These are phyloP conservation scores for Caenorhabditis zanzibari DNA, from an alignment of 2,888 invertebrate genomes.

Conservation along the genomic window DNA sequence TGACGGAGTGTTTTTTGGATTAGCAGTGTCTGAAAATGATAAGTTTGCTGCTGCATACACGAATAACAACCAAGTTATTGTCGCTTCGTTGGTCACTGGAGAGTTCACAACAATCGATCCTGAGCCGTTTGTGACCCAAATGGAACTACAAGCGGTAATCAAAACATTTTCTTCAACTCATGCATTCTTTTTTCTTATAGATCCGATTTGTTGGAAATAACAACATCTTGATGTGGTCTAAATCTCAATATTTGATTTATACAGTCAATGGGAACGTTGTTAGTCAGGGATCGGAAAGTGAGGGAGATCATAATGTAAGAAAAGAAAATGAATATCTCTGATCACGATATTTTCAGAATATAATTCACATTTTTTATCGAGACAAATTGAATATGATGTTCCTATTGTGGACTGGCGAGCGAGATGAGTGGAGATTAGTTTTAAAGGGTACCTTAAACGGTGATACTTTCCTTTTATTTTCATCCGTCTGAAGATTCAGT, in stretches of 20 bases:
- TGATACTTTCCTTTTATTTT: background rate
- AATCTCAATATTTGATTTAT: slow-evolving; percentile 75
- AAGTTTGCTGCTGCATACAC: slow-evolving; percentile 96
- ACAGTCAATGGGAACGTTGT: slow-evolving; percentile 71
- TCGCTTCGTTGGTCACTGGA: slow-evolving; percentile 94
- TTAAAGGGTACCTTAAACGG: slow-evolving; percentile 56
- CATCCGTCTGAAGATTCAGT: no score
- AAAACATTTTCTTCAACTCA: background rate
- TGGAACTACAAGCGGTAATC: slow-evolving; percentile 86
- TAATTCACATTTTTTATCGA: slow-evolving; percentile 74
- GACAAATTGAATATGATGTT: slow-evolving; percentile 54
- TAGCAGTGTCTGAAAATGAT: slow-evolving; percentile 95
- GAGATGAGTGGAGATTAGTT: slow-evolving; percentile 76
- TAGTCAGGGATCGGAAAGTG: slow-evolving; percentile 58
- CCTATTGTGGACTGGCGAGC: slow-evolving; percentile 73
- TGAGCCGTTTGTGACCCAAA: slow-evolving; percentile 88
- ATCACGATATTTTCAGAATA: slow-evolving; percentile 11
- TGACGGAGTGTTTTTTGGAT: slow-evolving; percentile 89
- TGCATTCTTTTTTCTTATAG: slow-evolving; percentile 5
- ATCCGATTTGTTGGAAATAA: slow-evolving; percentile 60
- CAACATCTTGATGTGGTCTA: slow-evolving; percentile 76
- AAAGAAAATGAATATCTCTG: background rate
- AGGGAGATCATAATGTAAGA: slow-evolving; percentile 23
- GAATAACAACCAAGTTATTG: slow-evolving; percentile 91
- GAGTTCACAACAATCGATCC: slow-evolving; percentile 93